These are phyloP conservation scores for Stenoptilia bipunctidactyla DNA, from an alignment of 2,888 invertebrate genomes.

Conservation along the genomic window DNA sequence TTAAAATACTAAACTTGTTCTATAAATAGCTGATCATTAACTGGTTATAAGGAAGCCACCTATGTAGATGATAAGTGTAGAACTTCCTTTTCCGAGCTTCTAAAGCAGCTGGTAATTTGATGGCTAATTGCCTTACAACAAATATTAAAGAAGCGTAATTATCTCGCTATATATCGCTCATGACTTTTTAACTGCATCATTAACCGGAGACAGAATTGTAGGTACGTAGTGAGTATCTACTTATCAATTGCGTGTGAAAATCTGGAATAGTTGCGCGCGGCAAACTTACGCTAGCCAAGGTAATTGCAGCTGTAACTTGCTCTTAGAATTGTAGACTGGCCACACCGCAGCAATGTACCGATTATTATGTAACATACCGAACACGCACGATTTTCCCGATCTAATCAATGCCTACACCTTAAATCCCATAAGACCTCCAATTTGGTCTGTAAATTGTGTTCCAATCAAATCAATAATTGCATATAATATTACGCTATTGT, in stretches of 20 bases:
- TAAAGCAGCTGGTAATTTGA: conserved; percentile 2
- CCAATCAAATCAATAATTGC: conserved; percentile 6
- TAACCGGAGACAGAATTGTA: conserved; percentile 13
- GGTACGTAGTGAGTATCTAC: conserved; percentile 12
- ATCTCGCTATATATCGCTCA: conserved; percentile 10
- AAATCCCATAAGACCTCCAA: too few relatives aligned
- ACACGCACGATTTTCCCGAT: conserved; percentile 30
- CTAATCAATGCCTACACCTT: conserved; percentile 32
- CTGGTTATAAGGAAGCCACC: too few relatives aligned
- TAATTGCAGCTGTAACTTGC: conserved; percentile 40
- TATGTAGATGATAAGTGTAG: too few relatives aligned
- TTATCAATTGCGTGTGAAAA: conserved; percentile 49
- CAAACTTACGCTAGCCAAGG: conserved; percentile 29
- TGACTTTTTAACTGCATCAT: conserved; percentile 22
- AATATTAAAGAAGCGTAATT: not conserved
- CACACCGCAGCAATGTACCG: conserved; percentile 33
- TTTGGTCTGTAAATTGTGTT: not conserved
- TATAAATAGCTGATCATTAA: too few relatives aligned
- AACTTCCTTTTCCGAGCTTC: too few relatives aligned
- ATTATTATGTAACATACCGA: conserved; percentile 41
- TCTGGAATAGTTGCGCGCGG: conserved; percentile 36
- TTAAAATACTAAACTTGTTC: too few relatives aligned
- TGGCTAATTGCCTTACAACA: conserved; percentile 8
- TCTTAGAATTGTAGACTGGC: conserved; percentile 29
- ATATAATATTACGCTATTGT: conserved; percentile 25